Base-by-base conservation (phyloP, 2,888 invertebrate species). In the Panzeria rudis region DNA sequence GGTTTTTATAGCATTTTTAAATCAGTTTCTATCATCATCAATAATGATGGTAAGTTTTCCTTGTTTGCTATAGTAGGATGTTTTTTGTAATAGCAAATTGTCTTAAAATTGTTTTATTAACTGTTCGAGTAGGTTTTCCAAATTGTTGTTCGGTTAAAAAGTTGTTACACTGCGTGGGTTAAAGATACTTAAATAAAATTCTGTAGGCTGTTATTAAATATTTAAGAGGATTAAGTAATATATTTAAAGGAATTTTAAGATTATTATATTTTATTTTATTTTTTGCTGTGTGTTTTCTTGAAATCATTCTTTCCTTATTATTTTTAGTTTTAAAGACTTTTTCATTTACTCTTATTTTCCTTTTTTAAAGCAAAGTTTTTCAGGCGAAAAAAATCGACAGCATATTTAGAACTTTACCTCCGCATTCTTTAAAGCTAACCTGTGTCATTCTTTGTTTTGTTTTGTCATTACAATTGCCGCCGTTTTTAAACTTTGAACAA, bases 391-490 rank as follows among this genome's bases (percentile, higher is more conserved):
- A 41, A 61, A 4, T 41, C 0, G 2, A 6, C 52, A 73, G 64
- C 38, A 71, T 78, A 64, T 61, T 66, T 11, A 71, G 35, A 17
- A 72, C 23, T 82, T 52, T 54, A 75, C 69, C 82, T 85, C 85
- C 85, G 85, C 85, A 82, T 85, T 85, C 85, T 71, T 76, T 79
- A 59, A 32, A 78, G 78, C 78, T 82, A 85, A 75, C 59, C 7
- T 59, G 61, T 82, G 82, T 82, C 71, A 75, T 62, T 78, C 71
- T 11, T 56, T 35, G 56, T 41, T 9, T 38, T 47, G 61, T 35
- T 41, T 62, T 59, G 47, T 8, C 17, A 32, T 59, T n/a, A n/a
- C 0, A 35, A 15, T 29, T 52, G 64, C 38, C 47, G 64, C 47
- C 29, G 35, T 64, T 50, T 56, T 56, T 47, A 25, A 50, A 38